Base-by-base conservation (phyloP, 2,797 vertebrate genomes). In the Cryptoprocta ferox region DNA sequence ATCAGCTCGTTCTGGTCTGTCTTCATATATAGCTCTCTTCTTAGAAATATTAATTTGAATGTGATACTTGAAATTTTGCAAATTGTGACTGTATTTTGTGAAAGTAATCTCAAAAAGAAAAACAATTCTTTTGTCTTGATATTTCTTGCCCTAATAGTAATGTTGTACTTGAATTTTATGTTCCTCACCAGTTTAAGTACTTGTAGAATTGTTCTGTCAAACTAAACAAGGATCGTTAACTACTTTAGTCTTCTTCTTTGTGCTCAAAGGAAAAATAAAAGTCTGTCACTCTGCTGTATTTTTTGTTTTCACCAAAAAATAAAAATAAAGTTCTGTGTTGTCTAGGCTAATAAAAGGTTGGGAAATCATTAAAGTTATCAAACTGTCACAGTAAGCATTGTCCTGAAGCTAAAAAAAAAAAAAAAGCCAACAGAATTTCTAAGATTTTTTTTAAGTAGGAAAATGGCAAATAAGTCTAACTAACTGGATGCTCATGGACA, bases 291-390 rank as follows among this genome's bases (percentile, higher is more conserved):
- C 50, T 96, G 68, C 56, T 97, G 45, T 93, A 87, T 39, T 94
- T 92, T 91, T 95, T 95, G 89, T 97, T 96, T 97, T 95, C 75
- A 90, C 19, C 61, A 82, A 92, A 92, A 92, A 97, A 96, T 94
- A 97, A 98, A 97, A 87, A 91, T 87, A 39, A 95, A 92, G 15
- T 66, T 94, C 28, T 97, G 14, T 93, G 85, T 95, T 97, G 83
- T 96, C 50, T 91, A 76, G 59, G 56, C 70, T 88, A 94, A 87
- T 89, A 45, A 45, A 88, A 82, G 5, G 39, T n/a, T 95, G 79
- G 12, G 11, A 96, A 93, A 84, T 86, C 28, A 89, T 66, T 95
- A 63, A 81, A 85, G 61, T 84, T 93, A 76, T 19, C 80, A 61
- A 53, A 50, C 81, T 15, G 32, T 70, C 63, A 66, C n/a, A 45